These are phyloP conservation scores for Microplitis demolitor DNA, from an alignment of 1,140 invertebrate genomes.

Conservation along the genomic window DNA sequence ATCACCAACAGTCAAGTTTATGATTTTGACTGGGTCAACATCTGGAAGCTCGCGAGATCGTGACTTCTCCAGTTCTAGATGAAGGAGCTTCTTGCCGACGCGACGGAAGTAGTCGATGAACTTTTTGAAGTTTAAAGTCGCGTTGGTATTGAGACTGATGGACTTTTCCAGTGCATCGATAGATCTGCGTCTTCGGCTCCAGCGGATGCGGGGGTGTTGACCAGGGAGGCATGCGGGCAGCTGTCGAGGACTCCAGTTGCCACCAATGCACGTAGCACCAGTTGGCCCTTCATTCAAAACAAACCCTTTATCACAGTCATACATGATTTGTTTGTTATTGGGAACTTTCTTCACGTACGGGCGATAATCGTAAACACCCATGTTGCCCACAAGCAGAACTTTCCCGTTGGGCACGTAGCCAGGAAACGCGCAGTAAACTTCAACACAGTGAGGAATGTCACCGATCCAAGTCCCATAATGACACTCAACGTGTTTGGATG, in stretches of 20 bases:
- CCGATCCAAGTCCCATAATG: conserved; percentile 93
- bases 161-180: conserved; percentile 43
- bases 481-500: conserved; percentile 74
- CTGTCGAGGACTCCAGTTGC: conserved; percentile 83
- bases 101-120: conserved; percentile 59
- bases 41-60: conserved; percentile 38
- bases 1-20: background rate
- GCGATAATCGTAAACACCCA: conserved; percentile 97
- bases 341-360: conserved; percentile 89
- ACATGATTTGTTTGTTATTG: conserved; percentile 96
- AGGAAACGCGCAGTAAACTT: conserved; percentile 94
- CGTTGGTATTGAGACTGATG: conserved; percentile 27
- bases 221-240: conserved; percentile 76
- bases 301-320: conserved; percentile 92
- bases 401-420: conserved; percentile 90
- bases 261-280: conserved; percentile 90
- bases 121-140: conserved; percentile 44
- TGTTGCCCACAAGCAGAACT: conserved; percentile 92
- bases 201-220: conserved; percentile 81
- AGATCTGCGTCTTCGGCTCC: conserved; percentile 73
- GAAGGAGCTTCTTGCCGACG: conserved; percentile 56
- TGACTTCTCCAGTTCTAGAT: conserved; percentile 53
- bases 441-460: conserved; percentile 81
- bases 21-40: background rate
- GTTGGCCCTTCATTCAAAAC: conserved; percentile 85